phyloP scores from a whole-genome alignment of 1,140 invertebrate genomes.

The Proales similis region DNA sequence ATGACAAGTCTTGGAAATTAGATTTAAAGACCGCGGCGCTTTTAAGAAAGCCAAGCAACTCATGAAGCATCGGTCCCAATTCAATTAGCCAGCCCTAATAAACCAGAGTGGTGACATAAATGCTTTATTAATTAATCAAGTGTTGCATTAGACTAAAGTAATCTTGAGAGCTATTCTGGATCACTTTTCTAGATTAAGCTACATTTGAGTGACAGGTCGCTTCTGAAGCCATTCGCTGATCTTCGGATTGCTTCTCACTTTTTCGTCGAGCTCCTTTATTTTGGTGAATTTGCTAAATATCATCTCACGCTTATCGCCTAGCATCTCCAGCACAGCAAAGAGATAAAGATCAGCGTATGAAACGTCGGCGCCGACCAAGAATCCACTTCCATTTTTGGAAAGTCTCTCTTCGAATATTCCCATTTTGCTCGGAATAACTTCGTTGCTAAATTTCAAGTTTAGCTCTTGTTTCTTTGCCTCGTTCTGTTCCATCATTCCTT shows the following conservation, averaged over 20 bases:
- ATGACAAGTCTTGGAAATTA: too few species aligned
- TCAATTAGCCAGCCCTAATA: too few species aligned
- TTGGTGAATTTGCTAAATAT: not conserved
- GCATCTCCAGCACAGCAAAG: slow-evolving; percentile 12
- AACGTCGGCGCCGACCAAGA: slow-evolving; percentile 8
- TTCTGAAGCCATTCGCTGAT: slow-evolving; percentile 19
- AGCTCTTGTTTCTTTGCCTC: slow-evolving; percentile 3
- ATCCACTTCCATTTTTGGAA: slow-evolving; percentile 18
- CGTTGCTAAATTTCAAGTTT: not conserved
- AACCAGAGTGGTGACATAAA: too few species aligned
- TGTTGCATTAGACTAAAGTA: too few species aligned
- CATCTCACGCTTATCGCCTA: not conserved
- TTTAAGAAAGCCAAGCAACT: too few species aligned
- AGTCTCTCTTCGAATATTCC: slow-evolving; percentile 25
- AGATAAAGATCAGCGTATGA: slow-evolving; percentile 16
- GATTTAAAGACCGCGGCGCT: too few species aligned
- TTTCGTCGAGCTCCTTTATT: slow-evolving; percentile 4
- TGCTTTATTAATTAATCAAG: too few species aligned
- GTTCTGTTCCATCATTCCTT: slow-evolving; percentile 25
- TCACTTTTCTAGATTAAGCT: too few species aligned
- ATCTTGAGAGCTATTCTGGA: too few species aligned
- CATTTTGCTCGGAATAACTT: slow-evolving; percentile 6
- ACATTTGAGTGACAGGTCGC: slow-evolving; percentile 2
- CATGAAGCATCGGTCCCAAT: too few species aligned
- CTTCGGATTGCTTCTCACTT: not conserved